These are phyloP conservation scores for Eurytoma californica DNA, from an alignment of 2,888 invertebrate genomes.

Conservation along the genomic window DNA sequence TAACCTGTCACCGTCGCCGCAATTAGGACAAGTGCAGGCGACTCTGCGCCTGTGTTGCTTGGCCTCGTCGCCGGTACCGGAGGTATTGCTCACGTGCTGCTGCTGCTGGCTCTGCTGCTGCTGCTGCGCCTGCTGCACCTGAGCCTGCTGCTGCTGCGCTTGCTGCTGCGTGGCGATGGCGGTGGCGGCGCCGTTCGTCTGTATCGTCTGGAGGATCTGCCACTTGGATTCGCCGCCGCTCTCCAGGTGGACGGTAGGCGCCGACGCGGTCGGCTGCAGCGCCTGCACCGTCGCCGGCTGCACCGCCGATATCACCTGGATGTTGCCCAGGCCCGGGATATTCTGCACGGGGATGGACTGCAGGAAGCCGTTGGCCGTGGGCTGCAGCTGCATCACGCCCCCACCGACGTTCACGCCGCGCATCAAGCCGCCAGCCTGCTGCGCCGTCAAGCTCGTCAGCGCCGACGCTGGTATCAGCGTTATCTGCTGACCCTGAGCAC, in stretches of 20 bases:
- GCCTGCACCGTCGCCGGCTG: slow-evolving; percentile 74
- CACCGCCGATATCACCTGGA: slow-evolving; percentile 86
- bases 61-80: slow-evolving; percentile 62
- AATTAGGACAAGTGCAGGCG: slow-evolving; percentile 98
- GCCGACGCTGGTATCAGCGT: slow-evolving; percentile 88
- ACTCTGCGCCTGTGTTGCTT: slow-evolving; percentile 82
- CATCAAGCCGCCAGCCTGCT: slow-evolving; percentile 71
- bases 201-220: slow-evolving; percentile 82
- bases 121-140: slow-evolving; percentile 69
- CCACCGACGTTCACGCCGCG: slow-evolving; percentile 69
- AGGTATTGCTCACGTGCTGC: slow-evolving; percentile 62
- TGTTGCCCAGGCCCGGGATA: slow-evolving; percentile 86
- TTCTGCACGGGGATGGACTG: slow-evolving; percentile 86
- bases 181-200: slow-evolving; percentile 62
- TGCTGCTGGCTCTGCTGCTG: slow-evolving; percentile 71
- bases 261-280: slow-evolving; percentile 64
- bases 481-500: slow-evolving; percentile 87
- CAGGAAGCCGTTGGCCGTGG: slow-evolving; percentile 75
- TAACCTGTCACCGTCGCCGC: slow-evolving; percentile 89
- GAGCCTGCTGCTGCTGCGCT: slow-evolving; percentile 68
- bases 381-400: slow-evolving; percentile 75
- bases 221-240: slow-evolving; percentile 85
- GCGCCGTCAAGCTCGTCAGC: slow-evolving; percentile 73
- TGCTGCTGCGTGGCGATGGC: slow-evolving; percentile 67
- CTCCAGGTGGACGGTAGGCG: slow-evolving; percentile 83